phyloP scores from a whole-genome alignment of 2,888 invertebrate genomes.

The Drosophila pseudotalamancana region DNA sequence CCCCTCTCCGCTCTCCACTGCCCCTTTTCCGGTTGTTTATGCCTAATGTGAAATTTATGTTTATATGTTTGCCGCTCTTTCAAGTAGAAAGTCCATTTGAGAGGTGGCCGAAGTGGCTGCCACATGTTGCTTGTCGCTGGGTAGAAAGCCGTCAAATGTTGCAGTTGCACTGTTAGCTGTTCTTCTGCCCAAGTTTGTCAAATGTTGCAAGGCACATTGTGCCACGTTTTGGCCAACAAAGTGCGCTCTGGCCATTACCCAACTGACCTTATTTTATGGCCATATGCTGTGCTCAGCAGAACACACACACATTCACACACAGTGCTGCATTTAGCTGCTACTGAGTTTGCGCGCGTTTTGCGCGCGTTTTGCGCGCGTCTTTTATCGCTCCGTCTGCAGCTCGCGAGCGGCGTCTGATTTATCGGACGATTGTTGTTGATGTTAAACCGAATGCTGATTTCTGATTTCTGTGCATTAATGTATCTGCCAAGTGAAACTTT shows the following conservation, averaged over 20 bases:
- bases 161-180: constrained; percentile 49
- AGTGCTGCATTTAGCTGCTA: constrained; percentile 10
- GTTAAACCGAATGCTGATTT: constrained; percentile 46
- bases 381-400: constrained; percentile 34
- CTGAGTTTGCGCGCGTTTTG: constrained; percentile 43
- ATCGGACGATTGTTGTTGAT: constrained; percentile 41
- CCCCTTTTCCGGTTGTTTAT: constrained; percentile 31
- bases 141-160: constrained; percentile 60
- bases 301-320: constrained; percentile 2
- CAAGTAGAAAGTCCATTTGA: constrained; percentile 70
- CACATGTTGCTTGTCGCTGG: constrained; percentile 25
- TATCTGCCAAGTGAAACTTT: constrained; percentile 50
- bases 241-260: constrained; percentile 59
- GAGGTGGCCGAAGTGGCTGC: constrained; percentile 42
- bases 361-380: constrained; percentile 36
- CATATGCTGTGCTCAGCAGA: constrained; percentile 36
- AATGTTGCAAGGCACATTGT: constrained; percentile 33
- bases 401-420: constrained; percentile 19
- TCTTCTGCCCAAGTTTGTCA: constrained; percentile 31
- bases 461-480: constrained; percentile 32
- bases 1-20: neutral
- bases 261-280: constrained; percentile 73
- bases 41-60: constrained; percentile 78
- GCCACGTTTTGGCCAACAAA: constrained; percentile 61
- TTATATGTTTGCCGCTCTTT: constrained; percentile 42